phyloP scores from a whole-genome alignment of 2,797 vertebrate species.

The Anguilla marmorata region DNA sequence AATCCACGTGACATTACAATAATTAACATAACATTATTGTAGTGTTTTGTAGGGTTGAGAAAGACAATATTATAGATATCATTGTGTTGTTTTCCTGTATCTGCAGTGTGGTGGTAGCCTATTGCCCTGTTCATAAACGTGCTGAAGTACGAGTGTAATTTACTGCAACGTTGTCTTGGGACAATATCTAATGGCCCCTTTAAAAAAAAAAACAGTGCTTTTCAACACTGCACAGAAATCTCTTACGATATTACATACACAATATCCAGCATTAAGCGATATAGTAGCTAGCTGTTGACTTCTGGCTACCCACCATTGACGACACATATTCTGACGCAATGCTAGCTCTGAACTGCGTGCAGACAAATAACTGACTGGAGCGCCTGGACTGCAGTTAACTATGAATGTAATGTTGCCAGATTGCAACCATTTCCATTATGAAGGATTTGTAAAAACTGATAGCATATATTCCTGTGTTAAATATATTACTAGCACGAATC shows the following conservation, averaged over 20 bases:
- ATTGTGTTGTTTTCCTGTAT: neutral
- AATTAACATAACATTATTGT: neutral
- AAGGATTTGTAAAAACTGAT: neutral
- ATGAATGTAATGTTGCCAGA: neutral
- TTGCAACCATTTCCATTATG: neutral
- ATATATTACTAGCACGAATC: neutral
- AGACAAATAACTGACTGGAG: neutral
- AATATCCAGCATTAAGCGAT: neutral
- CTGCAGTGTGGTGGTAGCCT: neutral
- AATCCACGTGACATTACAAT: neutral
- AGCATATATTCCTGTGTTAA: neutral
- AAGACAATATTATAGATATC: neutral
- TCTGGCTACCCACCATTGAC: neutral
- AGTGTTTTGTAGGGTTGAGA: no score
- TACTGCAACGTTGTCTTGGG: neutral
- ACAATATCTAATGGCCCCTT: neutral
- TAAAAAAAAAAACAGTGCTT: neutral
- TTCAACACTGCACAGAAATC: neutral
- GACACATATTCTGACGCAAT: constrained; percentile 2
- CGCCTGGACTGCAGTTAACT: neutral
- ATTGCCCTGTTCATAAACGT: neutral
- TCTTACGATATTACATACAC: neutral
- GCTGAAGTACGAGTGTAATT: neutral
- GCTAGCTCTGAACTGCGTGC: neutral
- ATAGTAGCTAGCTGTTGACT: neutral